Evolutionary conservation across 2,797 vertebrate species (phyloP), one percentile per base, ranked within the genome.

Genomic region (Gymnocypris eckloni): DNA sequence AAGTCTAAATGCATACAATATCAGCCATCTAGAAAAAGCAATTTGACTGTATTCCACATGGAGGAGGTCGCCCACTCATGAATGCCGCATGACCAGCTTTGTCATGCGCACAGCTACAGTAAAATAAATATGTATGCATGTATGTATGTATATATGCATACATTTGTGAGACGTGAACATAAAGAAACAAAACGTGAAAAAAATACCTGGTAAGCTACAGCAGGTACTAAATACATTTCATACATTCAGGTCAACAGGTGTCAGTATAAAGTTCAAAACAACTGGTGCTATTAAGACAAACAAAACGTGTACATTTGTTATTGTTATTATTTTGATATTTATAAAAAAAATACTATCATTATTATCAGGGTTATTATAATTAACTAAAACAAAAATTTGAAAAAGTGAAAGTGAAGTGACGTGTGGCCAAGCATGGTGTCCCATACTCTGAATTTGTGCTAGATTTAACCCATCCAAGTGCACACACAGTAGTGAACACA

Each of bases 221-320:
- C 13, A 20, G 77, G 15, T 18, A 78, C 7, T 61, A 25, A 64
- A 79, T 43, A 43, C 39, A 43, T 79, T 64, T 79, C 41, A 45
- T 79, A n/a, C 77, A 79, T 79, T 13, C 18, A 41, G 70, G 80
- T 69, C 85, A 61, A 79, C 48, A 86, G 41, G 15, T 73, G 81
- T 79, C 45, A 87, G 41, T 16, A 56, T 77, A 77, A 37, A 15
- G 11, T 59, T 7, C 15, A 9, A 78, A 78, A 78, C 13, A 41
- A 16, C 33, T n/a, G 16, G 18, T 54, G n/a, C 18, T 22, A 77
- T 22, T 39, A 13, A 77, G 12, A n/a, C 52, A 39, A 56, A 13
- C 3, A 9, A 39, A 77, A 56, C 33, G 1, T n/a, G 25, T 50
- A 48, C 7, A 50, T 50, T 48, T 45, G 11, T 52, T 25, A 61